Evolutionary conservation across 2,797 vertebrate genomes (phyloP), one percentile per base, ranked within the genome.

Genomic region (Echiichthys vipera): DNA sequence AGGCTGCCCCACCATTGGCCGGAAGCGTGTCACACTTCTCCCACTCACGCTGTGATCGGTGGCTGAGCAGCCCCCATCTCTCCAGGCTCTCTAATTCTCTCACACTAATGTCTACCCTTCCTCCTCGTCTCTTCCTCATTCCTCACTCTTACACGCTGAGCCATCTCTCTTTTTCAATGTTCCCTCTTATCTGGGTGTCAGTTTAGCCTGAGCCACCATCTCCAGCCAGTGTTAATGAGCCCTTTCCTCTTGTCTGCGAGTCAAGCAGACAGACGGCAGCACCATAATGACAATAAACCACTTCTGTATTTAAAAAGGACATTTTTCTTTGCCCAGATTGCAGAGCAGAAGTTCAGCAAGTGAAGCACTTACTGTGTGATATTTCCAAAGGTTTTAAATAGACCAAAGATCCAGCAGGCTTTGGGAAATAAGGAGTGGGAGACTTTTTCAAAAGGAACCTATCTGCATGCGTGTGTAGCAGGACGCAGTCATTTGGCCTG

Each of bases 1-100:
- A 78, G 73, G 77, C 77, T 57, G 51, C 11, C 25, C 54, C 43
- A 40, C 74, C 61, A 72, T 79, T 71, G 67, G 84, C 81, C 61
- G 15, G 55, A 55, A 80, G 32, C 71, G 51, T 77, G 78, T 87
- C 76, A 74, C 85, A 85, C 80, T 77, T 74, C 84, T 74, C 83
- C 84, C 81, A 89, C 87, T 84, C 84, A 58, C 8, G 2, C 79
- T 80, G 66, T 20, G 27, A 75, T 77, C 55, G 11, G 34, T 3
- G 9, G 69, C 54, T 53, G 6, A 78, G 49, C 80, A 72, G 65
- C 71, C 61, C 65, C 62, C 45, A 46, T 42, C 65, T 65, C 68
- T 39, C 62, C 46, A 36, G 36, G 58, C 20, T 66, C 63, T 49
- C 71, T 64, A 32, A 11, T 49, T 39, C 42, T 42, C 54, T 56